Evolutionary conservation across 2,888 invertebrate genomes (phyloP).

Genomic region (Pandemis cinnamomeana): DNA sequence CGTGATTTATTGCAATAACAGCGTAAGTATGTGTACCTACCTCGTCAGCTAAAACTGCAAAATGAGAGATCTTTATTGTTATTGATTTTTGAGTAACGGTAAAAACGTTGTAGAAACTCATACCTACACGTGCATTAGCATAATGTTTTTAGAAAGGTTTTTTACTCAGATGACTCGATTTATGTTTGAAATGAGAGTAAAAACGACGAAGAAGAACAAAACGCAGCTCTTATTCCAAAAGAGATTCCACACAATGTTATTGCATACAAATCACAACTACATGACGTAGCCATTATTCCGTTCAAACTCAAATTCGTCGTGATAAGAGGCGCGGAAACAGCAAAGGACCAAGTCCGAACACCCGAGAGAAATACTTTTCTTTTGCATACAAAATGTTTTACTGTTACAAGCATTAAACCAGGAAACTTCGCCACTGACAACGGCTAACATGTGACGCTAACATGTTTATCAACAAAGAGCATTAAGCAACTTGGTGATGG

Average conservation of each 20-base stretch:
- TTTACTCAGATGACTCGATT: not conserved
- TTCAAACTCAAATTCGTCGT: conserved; percentile 1
- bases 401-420: conserved; percentile 16
- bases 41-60: too few species aligned
- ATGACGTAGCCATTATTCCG: not conserved
- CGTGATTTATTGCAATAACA: too few species aligned
- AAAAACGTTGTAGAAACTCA: not conserved
- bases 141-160: not conserved
- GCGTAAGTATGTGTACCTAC: too few species aligned
- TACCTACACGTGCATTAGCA: not conserved
- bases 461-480: conserved; percentile 18
- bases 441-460: conserved; percentile 17
- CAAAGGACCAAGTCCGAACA: not conserved
- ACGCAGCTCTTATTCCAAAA: not conserved
- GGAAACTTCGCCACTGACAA: conserved; percentile 28
- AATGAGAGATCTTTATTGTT: too few species aligned
- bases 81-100: too few species aligned
- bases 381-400: conserved; percentile 34
- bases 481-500: conserved; percentile 35
- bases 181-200: not conserved
- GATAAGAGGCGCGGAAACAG: not conserved
- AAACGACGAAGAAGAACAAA: not conserved
- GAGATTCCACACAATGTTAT: not conserved
- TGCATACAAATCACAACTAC: not conserved
- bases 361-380: conserved; percentile 24